Evolutionary conservation across 2,797 vertebrate species (phyloP), one percentile per base, ranked within the genome.

Genomic region (Tenualosa ilisha): DNA sequence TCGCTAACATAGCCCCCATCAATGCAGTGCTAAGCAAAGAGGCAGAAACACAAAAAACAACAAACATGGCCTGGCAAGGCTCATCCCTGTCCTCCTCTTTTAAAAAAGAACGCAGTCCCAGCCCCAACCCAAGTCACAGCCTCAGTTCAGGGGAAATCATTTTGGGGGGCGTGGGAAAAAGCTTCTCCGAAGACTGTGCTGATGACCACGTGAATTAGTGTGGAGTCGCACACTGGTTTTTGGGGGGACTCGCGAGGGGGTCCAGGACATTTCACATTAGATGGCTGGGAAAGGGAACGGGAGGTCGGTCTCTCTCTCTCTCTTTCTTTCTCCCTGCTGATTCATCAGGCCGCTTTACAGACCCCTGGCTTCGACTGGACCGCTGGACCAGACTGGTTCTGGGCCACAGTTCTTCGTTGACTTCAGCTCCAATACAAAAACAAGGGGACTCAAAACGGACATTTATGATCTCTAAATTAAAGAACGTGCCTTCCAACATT

Each of bases 1-100:
- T 6, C 3, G 40, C 72, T 79, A 43, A 79, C 43, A 79, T 79
- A 79, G 72, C 72, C 37, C 72, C 20, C 50, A 51, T 51, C 15
- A 20, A 79, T 46, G 37, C 72, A 20, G 40, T 31, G 37, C 31
- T 3, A 40, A 13, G 4, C 13, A 22, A 72, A 40, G 17, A 79
- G 40, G 37, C 54, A 79, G 72, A 43, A 79, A 40, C 72, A 79
- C 50, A 51, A 79, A 79, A 43, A 56, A 56, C 54, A 56, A 79
- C 72, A 79, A 79, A 79, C 17, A 46, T 22, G 72, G 72, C 72
- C 72, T 79, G 72, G 72, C 72, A 79, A 79, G 22, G 72, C 72
- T 79, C 72, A 79, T 79, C 72, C 40, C 40, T 46, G 72, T 79
- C 37, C 40, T 22, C 72, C 72, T 17, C 37, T 72, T 79, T 20